These are phyloP conservation scores for Galemys pyrenaicus DNA, from an alignment of 2,113 vertebrate species.

Conservation along the genomic window DNA sequence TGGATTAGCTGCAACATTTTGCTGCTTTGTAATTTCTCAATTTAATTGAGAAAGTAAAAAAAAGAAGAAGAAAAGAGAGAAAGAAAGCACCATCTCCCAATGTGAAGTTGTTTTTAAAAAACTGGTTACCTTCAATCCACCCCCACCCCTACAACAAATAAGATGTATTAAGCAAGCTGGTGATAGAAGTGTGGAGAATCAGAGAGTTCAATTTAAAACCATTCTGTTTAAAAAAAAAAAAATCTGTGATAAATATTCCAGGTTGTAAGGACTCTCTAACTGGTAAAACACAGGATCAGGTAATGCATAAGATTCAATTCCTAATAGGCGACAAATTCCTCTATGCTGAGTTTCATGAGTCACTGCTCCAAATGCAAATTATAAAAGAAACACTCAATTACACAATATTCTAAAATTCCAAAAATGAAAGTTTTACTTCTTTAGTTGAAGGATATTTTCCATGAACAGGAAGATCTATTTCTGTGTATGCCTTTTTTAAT, in stretches of 20 bases:
- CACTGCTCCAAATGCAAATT: neutral
- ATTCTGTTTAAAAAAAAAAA: too few species aligned
- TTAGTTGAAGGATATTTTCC: neutral
- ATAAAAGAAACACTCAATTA: neutral
- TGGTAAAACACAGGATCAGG: neutral
- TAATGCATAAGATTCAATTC: neutral
- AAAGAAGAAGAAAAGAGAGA: neutral
- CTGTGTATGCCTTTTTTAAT: neutral
- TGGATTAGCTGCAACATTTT: slow-evolving; percentile 59
- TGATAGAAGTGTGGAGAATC: neutral
- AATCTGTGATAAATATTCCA: neutral
- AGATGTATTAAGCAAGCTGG: neutral
- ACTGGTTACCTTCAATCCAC: neutral
- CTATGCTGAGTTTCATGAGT: neutral
- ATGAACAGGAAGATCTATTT: neutral
- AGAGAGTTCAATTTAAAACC: neutral
- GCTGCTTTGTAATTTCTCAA: slow-evolving; percentile 64
- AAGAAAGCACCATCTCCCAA: neutral
- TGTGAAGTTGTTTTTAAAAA: neutral
- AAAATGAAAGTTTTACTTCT: neutral
- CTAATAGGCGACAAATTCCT: neutral
- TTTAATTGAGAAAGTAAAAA: slow-evolving; percentile 53
- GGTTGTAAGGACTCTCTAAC: neutral
- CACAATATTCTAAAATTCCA: neutral
- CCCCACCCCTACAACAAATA: neutral